A percentile compares a stretch with the other conserved stretches of the same genome.
Conservation (phyloP, 2,113 vertebrate genomes). For the Galbula dea region DNA sequence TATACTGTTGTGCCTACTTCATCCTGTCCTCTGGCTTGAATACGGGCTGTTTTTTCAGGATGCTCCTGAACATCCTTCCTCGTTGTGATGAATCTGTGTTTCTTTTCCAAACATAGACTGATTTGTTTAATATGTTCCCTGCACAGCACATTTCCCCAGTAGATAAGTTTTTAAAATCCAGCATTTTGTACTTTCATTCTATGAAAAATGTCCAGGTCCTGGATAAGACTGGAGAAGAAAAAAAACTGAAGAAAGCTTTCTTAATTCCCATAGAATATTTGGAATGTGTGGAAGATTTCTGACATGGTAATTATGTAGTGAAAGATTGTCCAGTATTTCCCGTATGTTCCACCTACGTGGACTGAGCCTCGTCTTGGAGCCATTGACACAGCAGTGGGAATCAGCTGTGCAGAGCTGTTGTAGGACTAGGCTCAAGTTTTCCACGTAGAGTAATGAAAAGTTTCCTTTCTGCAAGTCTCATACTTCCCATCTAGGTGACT, state of each 20-base stretch:
- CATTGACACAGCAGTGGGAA: background rate
- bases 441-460: background rate
- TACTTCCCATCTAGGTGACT: constrained; percentile 46
- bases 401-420: background rate
- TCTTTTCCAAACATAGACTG: constrained; percentile 46
- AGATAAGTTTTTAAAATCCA: constrained; percentile 11
- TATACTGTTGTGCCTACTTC: constrained; percentile 42
- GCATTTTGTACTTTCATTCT: background rate
- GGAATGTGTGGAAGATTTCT: background rate
- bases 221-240: background rate
- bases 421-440: constrained; percentile 2
- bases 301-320: background rate
- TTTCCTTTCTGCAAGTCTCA: constrained; percentile 36
- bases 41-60: constrained; percentile 22
- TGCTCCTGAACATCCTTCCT: constrained; percentile 54
- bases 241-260: background rate
- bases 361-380: background rate
- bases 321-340: background rate
- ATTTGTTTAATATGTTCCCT: constrained; percentile 14
- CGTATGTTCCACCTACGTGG: background rate
- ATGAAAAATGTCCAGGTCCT: background rate
- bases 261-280: background rate
- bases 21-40: constrained; percentile 53
- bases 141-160: background rate
- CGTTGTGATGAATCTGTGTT: constrained; percentile 36